Evolutionary conservation across 1,140 invertebrate genomes (phyloP), one percentile per base, ranked within the genome.

Genomic region (Zaprionus ghesquierei): DNA sequence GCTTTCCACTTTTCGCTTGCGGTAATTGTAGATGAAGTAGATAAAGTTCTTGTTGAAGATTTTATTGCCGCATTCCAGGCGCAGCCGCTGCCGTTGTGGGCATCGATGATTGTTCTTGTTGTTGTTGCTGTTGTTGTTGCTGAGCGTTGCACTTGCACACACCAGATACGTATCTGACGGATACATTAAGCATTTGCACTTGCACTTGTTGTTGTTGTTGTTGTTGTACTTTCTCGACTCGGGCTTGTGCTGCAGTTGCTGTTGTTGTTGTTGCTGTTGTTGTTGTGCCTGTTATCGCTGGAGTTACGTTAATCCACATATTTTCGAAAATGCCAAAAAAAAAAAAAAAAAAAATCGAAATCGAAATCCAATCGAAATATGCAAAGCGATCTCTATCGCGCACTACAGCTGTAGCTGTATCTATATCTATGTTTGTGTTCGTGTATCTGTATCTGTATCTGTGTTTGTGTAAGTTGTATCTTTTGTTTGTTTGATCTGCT

Each of bases 1-100:
- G 56, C 55, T 61, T 35, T 20, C 29, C 31, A 29, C 54, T 74
- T 86, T 87, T 68, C 81, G 81, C 72, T 66, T 82, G 68, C 84
- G 84, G 78, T 87, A 87, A 63, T 90, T 87, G 89, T 90, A 90
- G 53, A 86, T 77, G 51, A 90, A 90, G 69, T 82, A 81, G 63
- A 82, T 86, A 56, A 74, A 87, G 72, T 87, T 90, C 69, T 87
- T 78, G 77, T 84, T 80, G 46, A 87, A 79, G 76, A 79, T 82
- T 73, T 69, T 84, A 77, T 89, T 90, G 81, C 75, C 70, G 81
- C 86, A 79, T 73, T 89, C 82, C 29, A 90, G 87, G 85, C 86
- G 81, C 75, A 61, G 49, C 38, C 54, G 54, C 15, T 66, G 69
- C 62, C 31, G 35, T 12, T 54, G 44, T 22, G 53, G 56, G 27